phyloP scores from a whole-genome alignment of 1,140 invertebrate genomes.

The Drosophila suzukii region DNA sequence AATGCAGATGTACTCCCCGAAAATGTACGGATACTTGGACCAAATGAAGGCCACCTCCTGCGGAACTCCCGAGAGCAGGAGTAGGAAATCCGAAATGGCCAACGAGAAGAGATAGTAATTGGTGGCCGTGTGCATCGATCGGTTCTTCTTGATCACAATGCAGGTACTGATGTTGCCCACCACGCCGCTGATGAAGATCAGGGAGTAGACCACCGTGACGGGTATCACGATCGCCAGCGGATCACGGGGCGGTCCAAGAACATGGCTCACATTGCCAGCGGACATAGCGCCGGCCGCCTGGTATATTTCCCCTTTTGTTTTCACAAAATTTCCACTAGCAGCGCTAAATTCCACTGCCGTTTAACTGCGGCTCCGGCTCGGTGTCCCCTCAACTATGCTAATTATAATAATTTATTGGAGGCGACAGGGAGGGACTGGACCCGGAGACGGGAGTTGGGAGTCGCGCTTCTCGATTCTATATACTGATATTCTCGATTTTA shows the following conservation, averaged over 20 bases:
- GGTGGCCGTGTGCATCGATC: slow-evolving; percentile 96
- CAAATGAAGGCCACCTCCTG: slow-evolving; percentile 95
- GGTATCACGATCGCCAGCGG: slow-evolving; percentile 90
- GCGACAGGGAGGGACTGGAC: slow-evolving; percentile 25
- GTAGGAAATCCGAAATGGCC: slow-evolving; percentile 95
- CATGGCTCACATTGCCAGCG: slow-evolving; percentile 16
- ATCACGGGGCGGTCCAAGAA: slow-evolving; percentile 85
- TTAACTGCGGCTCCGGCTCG: slow-evolving; percentile 42
- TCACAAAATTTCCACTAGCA: slow-evolving; percentile 75
- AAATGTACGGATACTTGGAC: slow-evolving; percentile 94
- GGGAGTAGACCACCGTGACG: slow-evolving; percentile 91
- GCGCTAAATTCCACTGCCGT: slow-evolving; percentile 51
- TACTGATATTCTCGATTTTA: slow-evolving; percentile 11
- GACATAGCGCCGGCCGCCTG: slow-evolving; percentile 32
- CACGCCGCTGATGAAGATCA: slow-evolving; percentile 94
- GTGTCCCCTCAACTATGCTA: slow-evolving; percentile 66
- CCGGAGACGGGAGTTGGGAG: neutral
- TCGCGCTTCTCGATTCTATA: slow-evolving; percentile 18
- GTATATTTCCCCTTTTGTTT: slow-evolving; percentile 60
- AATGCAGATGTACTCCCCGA: slow-evolving; percentile 94
- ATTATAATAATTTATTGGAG: slow-evolving; percentile 80
- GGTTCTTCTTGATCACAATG: slow-evolving; percentile 95
- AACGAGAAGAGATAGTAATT: slow-evolving; percentile 98
- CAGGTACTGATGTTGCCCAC: slow-evolving; percentile 97
- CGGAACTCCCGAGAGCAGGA: slow-evolving; percentile 92